These are phyloP conservation scores for Sigmodon hispidus DNA, from an alignment of 2,113 vertebrate genomes.

Conservation along the genomic window DNA sequence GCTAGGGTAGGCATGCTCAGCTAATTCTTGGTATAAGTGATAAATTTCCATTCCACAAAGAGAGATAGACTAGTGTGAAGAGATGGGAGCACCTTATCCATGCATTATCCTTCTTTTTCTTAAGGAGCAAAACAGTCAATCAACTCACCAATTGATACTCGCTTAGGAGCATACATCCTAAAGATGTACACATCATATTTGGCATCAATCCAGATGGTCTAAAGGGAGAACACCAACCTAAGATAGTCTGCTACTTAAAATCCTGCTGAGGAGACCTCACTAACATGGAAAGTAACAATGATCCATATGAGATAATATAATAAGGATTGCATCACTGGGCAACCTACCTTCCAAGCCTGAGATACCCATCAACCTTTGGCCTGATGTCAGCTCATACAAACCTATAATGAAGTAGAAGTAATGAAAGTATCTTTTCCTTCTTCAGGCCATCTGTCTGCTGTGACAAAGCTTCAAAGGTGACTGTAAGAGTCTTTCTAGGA, in stretches of 20 bases:
- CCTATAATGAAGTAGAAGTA: background rate
- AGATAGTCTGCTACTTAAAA: background rate
- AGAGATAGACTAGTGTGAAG: constrained; percentile 13
- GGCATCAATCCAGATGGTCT: background rate
- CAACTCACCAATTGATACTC: background rate
- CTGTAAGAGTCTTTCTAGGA: background rate
- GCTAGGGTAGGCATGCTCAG: background rate
- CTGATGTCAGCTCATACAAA: background rate
- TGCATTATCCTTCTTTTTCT: background rate
- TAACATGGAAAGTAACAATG: background rate
- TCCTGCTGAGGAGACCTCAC: background rate
- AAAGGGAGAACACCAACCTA: background rate
- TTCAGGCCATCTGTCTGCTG: background rate
- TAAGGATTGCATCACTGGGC: background rate
- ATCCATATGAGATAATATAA: background rate
- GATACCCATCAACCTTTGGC: background rate
- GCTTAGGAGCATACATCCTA: background rate
- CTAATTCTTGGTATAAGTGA: background rate
- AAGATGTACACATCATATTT: background rate
- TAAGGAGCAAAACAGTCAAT: background rate
- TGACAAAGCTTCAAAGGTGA: background rate
- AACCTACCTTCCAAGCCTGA: background rate
- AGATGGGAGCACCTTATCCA: background rate
- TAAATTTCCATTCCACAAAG: background rate
- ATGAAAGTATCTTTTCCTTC: background rate